These are phyloP conservation scores for Platycnemis pennipes DNA, from an alignment of 2,888 invertebrate genomes.

Conservation along the genomic window DNA sequence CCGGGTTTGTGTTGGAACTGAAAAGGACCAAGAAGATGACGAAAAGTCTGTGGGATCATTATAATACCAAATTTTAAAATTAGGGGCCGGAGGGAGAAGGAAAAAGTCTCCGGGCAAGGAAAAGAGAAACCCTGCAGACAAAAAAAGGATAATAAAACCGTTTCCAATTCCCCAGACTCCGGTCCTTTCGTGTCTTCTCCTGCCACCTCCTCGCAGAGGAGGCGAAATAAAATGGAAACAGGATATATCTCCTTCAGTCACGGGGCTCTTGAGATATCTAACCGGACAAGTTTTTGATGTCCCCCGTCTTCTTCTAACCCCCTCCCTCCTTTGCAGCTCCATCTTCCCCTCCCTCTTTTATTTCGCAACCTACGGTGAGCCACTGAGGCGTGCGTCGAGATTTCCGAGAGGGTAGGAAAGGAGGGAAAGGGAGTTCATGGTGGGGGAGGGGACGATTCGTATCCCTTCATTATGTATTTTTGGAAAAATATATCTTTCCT, in stretches of 20 bases:
- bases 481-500: neutral
- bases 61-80: slow-evolving; percentile 17
- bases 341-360: neutral
- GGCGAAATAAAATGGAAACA: slow-evolving; percentile 8
- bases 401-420: neutral
- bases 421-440: neutral
- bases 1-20: neutral
- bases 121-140: neutral
- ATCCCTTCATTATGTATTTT: neutral
- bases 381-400: slow-evolving; percentile 13
- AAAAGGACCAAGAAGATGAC: neutral
- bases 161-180: neutral
- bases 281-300: slow-evolving; percentile 36
- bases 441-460: neutral
- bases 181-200: neutral
- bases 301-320: neutral
- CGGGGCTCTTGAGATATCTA: slow-evolving; percentile 25
- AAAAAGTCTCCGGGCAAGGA: neutral
- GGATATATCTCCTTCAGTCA: slow-evolving; percentile 7
- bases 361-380: neutral
- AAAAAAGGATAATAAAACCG: neutral
- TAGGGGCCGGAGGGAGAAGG: neutral
- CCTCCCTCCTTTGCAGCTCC: neutral
- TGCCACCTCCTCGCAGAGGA: neutral
- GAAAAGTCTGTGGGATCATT: neutral